Base-by-base conservation (phyloP, 1,140 invertebrate genomes). In the Anastrepha ludens region DNA sequence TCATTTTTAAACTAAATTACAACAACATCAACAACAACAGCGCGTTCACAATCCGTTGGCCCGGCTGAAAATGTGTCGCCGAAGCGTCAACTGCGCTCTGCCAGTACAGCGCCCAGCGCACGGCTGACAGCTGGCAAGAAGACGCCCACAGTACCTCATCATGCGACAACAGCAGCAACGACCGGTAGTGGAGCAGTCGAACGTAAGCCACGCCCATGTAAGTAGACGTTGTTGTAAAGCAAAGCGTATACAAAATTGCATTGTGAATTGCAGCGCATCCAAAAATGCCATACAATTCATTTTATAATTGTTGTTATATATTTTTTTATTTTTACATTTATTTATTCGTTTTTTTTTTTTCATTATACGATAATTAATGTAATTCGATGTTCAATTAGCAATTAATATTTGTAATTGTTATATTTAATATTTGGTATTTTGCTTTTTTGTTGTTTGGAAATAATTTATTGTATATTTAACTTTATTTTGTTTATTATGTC, bases 11-110 rank as follows among this genome's bases (percentile, higher is more conserved):
- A 67, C 64, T 67, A 20, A 29, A 44, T 74, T 39, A 47, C 41
- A 44, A 74, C 67, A 20, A 67, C 39, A 4, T 58, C 58, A 90
- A 89, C 88, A 74, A 87, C 39, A 62, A 91, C 88, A 94, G 96
- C 95, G 90, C 95, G 96, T 88, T 96, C 96, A 39, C 96, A 96
- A 92, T 96, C 96, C 65, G 95, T 96, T 89, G 96, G 96, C 87
- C 96, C 96, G 13, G 93, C 93, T 88, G 91, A 92, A 89, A 93
- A 90, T 89, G 95, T 96, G 89, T 96, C 95, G 92, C 96, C 97
- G 44, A 97, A 97, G 90, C 95, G 96, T 88, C 96, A 96, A 89
- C 95, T 96, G 55, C 95, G 94, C 93, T 96, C 94, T 87, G 95
- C 94, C 89, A 95, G 93, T 89, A 93, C 93, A 87, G 94, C 94